Evolutionary conservation across 2,113 vertebrate species (phyloP).

Genomic region (Serilophus lunatus): DNA sequence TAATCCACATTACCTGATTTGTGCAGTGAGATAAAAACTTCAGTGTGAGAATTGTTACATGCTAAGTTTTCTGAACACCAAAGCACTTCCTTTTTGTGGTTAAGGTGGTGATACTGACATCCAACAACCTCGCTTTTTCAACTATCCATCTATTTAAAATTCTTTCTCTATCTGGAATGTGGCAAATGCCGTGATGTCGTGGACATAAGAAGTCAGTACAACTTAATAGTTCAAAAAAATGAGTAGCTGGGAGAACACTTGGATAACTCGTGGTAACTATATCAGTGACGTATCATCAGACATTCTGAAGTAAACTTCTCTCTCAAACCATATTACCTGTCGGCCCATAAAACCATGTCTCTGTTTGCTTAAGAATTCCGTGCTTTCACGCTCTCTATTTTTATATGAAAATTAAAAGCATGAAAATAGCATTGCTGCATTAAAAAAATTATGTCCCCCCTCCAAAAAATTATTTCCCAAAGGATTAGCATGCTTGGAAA

Average conservation of each 20-base stretch:
- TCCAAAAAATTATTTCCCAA: neutral
- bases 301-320: neutral
- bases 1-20: neutral
- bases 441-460: neutral
- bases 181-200: neutral
- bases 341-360: neutral
- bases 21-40: neutral
- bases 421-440: neutral
- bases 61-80: neutral
- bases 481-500: neutral
- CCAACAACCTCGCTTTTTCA: neutral
- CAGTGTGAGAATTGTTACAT: accelerated
- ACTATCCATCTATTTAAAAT: neutral
- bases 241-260: neutral
- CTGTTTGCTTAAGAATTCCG: neutral
- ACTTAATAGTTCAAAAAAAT: neutral
- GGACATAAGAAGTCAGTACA: neutral
- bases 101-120: neutral
- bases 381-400: neutral
- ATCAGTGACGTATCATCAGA: neutral
- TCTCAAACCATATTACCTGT: neutral
- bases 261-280: neutral
- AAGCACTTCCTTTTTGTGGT: neutral
- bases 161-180: neutral
- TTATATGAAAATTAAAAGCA: neutral